Percentiles rank a stretch among this genome's conserved stretches.
Conservation (phyloP, 2,797 vertebrate species). For the Anisognathus igniventris region DNA sequence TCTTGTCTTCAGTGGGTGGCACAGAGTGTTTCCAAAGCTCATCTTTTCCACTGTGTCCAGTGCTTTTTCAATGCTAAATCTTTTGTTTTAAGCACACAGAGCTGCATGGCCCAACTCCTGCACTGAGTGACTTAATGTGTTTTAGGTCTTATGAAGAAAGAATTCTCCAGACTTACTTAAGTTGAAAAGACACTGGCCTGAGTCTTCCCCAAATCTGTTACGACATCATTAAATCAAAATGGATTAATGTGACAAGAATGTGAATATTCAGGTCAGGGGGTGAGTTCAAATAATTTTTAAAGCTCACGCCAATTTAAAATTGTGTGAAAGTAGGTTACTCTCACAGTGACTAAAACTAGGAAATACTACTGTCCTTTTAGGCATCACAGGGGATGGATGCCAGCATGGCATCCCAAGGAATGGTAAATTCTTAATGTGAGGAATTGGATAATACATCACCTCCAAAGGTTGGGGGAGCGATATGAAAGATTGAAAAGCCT, state of each 20-base stretch:
- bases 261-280: background rate
- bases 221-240: background rate
- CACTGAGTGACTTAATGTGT: background rate
- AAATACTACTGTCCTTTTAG: background rate
- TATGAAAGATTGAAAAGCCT: slow-evolving; percentile 34
- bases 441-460: slow-evolving; percentile 2
- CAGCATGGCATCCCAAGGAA: slow-evolving; percentile 8
- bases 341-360: background rate
- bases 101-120: background rate
- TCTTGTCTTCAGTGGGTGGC: background rate
- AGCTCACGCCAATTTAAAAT: slow-evolving; percentile 7
- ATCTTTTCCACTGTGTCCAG: background rate
- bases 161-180: background rate
- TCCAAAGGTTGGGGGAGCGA: background rate
- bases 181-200: background rate
- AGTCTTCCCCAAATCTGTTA: background rate
- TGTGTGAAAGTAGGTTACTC: slow-evolving; percentile 16
- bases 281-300: slow-evolving; percentile 5
- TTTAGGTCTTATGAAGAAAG: background rate
- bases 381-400: background rate
- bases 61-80: background rate
- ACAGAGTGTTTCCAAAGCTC: background rate
- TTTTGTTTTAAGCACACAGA: background rate
- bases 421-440: slow-evolving; percentile 8
- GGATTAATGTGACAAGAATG: background rate